Conservation (phyloP, 2,113 vertebrate species). For the Maccullochella peelii region DNA sequence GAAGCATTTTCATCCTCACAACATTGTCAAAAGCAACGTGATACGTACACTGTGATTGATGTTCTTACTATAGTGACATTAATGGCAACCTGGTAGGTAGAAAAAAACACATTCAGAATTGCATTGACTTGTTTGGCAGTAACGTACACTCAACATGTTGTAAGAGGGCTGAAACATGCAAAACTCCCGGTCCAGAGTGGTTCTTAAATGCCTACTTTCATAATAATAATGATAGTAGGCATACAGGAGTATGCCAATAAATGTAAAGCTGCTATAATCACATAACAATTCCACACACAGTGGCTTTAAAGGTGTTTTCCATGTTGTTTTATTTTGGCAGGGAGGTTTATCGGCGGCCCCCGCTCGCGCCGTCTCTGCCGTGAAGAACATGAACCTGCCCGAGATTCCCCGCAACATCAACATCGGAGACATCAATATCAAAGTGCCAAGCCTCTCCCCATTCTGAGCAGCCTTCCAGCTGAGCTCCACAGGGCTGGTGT, state of each 20-base stretch:
- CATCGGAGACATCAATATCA: constrained; percentile 96
- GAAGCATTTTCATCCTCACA: not conserved
- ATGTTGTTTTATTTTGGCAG: constrained; percentile 69
- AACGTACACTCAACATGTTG: not conserved
- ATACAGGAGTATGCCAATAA: not conserved
- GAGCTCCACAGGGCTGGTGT: constrained; percentile 43
- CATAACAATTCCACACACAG: not conserved
- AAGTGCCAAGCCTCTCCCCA: constrained; percentile 94
- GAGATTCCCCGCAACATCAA: constrained; percentile 97
- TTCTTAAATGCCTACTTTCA: not conserved
- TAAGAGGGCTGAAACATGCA: not conserved
- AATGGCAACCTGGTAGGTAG: no score
- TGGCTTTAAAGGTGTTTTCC: constrained; percentile 19
- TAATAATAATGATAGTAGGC: not conserved
- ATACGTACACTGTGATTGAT: no score
- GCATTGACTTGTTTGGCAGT: not conserved
- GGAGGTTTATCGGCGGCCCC: constrained; percentile 93
- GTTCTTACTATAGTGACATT: not conserved
- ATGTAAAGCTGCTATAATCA: not conserved
- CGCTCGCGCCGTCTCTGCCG: constrained; percentile 91
- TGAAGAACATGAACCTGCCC: constrained; percentile 96
- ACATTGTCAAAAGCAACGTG: no score
- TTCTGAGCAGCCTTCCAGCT: constrained; percentile 79
- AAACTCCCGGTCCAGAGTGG: not conserved
- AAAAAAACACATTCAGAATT: no score